Evolutionary conservation across 1,140 invertebrate species (phyloP).

Genomic region (Holotrichia oblita): DNA sequence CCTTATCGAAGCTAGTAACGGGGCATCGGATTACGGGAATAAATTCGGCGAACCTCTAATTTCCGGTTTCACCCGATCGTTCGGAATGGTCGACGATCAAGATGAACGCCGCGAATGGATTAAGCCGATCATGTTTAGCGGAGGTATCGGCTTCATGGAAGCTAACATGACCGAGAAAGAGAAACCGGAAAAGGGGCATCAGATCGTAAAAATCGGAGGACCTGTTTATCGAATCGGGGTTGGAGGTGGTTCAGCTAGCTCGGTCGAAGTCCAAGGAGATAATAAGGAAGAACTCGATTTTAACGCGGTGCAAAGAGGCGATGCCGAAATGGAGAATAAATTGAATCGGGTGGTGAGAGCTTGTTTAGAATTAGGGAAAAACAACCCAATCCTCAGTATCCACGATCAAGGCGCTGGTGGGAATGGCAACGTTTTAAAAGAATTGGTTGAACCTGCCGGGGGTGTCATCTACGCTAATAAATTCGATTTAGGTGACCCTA

Average conservation of each 20-base stretch:
- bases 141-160: slow-evolving; percentile 92
- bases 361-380: slow-evolving; percentile 82
- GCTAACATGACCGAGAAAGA: slow-evolving; percentile 80
- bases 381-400: slow-evolving; percentile 93
- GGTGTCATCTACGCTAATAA: slow-evolving; percentile 88
- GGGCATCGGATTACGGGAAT: slow-evolving; percentile 98
- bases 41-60: slow-evolving; percentile 98
- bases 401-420: slow-evolving; percentile 98
- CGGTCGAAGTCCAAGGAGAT: slow-evolving; percentile 90
- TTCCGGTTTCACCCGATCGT: slow-evolving; percentile 90
- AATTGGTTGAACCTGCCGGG: slow-evolving; percentile 92
- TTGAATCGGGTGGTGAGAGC: slow-evolving; percentile 92
- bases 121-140: slow-evolving; percentile 99
- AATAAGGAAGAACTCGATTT: slow-evolving; percentile 91
- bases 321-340: slow-evolving; percentile 99
- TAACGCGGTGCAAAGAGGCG: slow-evolving; percentile 94
- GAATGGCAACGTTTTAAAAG: slow-evolving; percentile 98
- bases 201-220: slow-evolving; percentile 94
- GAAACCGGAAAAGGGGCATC: slow-evolving; percentile 78
- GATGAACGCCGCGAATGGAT: slow-evolving; percentile 89
- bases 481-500: slow-evolving; percentile 94
- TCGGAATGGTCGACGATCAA: slow-evolving; percentile 76
- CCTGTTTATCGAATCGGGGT: slow-evolving; percentile 97
- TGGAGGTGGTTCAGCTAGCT: slow-evolving; percentile 95
- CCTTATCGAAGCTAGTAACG: slow-evolving; percentile 95